Percentiles rank a stretch among this genome's conserved stretches.
These are phyloP conservation scores for Triplophysa tibetana DNA, from an alignment of 2,113 vertebrate genomes.

Conservation along the genomic window DNA sequence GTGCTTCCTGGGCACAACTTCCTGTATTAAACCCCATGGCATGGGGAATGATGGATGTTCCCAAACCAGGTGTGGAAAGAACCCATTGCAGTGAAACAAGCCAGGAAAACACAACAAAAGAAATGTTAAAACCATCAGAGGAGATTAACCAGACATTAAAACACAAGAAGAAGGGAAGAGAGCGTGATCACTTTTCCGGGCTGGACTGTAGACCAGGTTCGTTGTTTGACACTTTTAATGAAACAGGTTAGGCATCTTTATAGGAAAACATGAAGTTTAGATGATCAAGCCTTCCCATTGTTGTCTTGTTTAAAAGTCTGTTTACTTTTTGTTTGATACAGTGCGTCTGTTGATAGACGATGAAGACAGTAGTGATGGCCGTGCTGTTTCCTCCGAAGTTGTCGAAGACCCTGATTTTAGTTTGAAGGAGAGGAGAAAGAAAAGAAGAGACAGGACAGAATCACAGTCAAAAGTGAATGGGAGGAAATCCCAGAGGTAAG, in stretches of 20 bases:
- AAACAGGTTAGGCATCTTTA: not conserved
- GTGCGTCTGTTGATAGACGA: constrained; percentile 61
- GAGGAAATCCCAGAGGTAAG: constrained; percentile 56
- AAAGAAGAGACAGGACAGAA: constrained; percentile 50
- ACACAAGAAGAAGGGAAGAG: constrained; percentile 25
- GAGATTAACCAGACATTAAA: constrained; percentile 14
- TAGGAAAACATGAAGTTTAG: no score
- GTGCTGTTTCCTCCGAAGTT: constrained; percentile 33
- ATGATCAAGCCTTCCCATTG: no score
- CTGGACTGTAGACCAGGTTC: constrained; percentile 71
- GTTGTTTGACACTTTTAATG: not conserved
- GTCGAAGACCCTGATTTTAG: constrained; percentile 23
- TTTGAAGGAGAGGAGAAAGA: constrained; percentile 45
- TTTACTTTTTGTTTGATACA: constrained; percentile 40
- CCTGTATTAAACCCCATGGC: constrained; percentile 44
- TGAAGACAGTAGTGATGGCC: constrained; percentile 58
- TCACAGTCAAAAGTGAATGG: constrained; percentile 26
- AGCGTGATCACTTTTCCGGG: constrained; percentile 53
- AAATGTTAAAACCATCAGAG: constrained; percentile 26
- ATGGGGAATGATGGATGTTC: not conserved
- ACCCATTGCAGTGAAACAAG: not conserved
- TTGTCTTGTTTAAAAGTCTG: no score
- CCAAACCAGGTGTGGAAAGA: not conserved
- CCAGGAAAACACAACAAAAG: not conserved
- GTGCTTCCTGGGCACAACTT: constrained; percentile 40